Conservation (phyloP, 1,140 invertebrate species). For the Drosophila lini region DNA sequence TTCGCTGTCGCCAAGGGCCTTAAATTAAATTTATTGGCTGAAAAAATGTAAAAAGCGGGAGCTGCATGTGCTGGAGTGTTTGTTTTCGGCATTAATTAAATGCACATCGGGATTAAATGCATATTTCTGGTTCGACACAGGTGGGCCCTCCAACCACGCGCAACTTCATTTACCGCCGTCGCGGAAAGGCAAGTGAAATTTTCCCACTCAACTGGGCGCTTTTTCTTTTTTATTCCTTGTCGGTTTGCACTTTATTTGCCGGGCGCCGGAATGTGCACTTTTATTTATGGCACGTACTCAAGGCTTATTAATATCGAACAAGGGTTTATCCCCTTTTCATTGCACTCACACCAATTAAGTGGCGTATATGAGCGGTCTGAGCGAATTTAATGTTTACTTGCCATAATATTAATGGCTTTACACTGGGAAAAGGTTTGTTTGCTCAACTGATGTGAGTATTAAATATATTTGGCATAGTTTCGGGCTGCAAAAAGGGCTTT, state of each 20-base stretch:
- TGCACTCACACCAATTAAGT: constrained; percentile 44
- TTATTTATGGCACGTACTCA: constrained; percentile 62
- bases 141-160: constrained; percentile 14
- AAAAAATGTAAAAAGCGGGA: constrained; percentile 37
- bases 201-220: constrained; percentile 2
- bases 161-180: constrained; percentile 25
- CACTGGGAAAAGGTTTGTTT: not conserved
- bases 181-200: constrained; percentile 14
- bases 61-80: constrained; percentile 45
- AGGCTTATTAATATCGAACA: constrained; percentile 62
- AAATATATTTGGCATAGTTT: constrained; percentile 50
- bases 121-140: constrained; percentile 53
- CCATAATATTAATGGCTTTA: constrained; percentile 22
- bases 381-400: constrained; percentile 38
- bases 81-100: constrained; percentile 75
- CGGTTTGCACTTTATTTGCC: constrained; percentile 49
- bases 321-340: constrained; percentile 27
- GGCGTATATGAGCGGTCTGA: constrained; percentile 33
- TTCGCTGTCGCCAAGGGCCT: constrained; percentile 34
- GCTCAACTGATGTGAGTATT: not conserved
- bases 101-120: constrained; percentile 69
- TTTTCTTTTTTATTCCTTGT: constrained; percentile 7
- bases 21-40: constrained; percentile 73
- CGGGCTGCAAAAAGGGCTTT: constrained; percentile 3
- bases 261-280: constrained; percentile 44